These are phyloP conservation scores for Orthonevra nobilis DNA, from an alignment of 2,888 invertebrate genomes.

Conservation along the genomic window DNA sequence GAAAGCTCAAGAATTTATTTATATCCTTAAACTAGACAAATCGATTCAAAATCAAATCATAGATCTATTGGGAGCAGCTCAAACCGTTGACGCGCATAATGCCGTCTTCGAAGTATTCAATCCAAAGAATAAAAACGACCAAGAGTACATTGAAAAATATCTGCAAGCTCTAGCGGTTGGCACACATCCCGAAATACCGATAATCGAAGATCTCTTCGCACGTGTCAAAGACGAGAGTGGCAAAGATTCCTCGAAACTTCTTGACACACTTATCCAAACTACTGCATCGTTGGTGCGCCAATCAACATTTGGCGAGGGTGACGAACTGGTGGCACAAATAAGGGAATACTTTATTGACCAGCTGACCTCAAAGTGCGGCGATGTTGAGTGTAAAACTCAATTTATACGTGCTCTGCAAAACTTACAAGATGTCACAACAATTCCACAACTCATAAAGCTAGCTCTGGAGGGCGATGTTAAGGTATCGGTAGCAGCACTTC, in stretches of 20 bases:
- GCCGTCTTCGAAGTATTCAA: constrained; percentile 85
- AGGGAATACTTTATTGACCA: constrained; percentile 77
- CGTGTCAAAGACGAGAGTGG: constrained; percentile 77
- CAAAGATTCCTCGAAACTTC: constrained; percentile 83
- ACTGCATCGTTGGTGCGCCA: constrained; percentile 83
- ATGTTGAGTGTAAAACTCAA: constrained; percentile 82
- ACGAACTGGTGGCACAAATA: constrained; percentile 73
- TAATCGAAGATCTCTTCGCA: constrained; percentile 79
- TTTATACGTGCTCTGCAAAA: constrained; percentile 87
- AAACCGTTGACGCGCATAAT: constrained; percentile 85
- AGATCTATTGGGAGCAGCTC: constrained; percentile 86
- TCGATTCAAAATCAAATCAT: constrained; percentile 83
- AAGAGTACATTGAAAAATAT: constrained; percentile 86
- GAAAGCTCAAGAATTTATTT: constrained; percentile 82
- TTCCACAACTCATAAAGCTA: constrained; percentile 83
- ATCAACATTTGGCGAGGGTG: constrained; percentile 75
- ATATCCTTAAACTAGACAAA: constrained; percentile 78
- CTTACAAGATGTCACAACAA: constrained; percentile 83
- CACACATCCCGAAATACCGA: constrained; percentile 83
- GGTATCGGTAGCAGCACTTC: constrained; percentile 85
- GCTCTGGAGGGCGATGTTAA: constrained; percentile 81
- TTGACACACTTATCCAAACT: constrained; percentile 85
- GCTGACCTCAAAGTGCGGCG: constrained; percentile 81
- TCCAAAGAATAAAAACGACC: constrained; percentile 80
- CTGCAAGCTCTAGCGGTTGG: constrained; percentile 87